Evolutionary conservation across 1,140 invertebrate species (phyloP).

Genomic region (Pectinophora gossypiella): DNA sequence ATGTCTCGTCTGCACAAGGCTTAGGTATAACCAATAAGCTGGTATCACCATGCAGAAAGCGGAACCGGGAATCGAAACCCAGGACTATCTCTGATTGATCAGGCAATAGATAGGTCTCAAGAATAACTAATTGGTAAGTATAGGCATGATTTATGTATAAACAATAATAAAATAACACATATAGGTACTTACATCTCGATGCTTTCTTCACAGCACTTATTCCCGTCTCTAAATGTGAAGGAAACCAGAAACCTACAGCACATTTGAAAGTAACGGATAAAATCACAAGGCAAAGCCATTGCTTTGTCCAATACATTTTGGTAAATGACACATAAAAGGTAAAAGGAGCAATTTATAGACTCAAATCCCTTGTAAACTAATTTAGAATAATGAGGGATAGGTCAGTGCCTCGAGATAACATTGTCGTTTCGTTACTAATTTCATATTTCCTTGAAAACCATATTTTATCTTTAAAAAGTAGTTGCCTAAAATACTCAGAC

Average conservation of each 20-base stretch:
- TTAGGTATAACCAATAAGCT: background rate
- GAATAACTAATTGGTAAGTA: background rate
- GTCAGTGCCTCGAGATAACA: constrained; percentile 37
- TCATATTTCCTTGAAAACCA: no score
- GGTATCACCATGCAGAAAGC: background rate
- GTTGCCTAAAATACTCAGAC: no score
- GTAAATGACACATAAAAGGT: constrained; percentile 7
- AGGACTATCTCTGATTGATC: background rate
- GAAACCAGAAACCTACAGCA: constrained; percentile 22
- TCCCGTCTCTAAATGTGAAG: constrained; percentile 28
- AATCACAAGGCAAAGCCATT: constrained; percentile 10
- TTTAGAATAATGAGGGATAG: constrained; percentile 30
- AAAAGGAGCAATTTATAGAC: background rate
- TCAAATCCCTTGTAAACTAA: background rate
- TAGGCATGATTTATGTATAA: background rate
- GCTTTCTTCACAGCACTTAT: constrained; percentile 47
- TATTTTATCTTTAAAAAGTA: no score
- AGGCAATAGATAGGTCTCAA: background rate
- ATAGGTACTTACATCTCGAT: constrained; percentile 46
- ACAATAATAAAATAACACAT: background rate
- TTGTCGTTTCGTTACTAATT: background rate
- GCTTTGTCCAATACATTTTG: constrained; percentile 23
- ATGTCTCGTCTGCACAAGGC: no score
- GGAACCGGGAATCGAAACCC: background rate
- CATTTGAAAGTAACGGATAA: constrained; percentile 8